phyloP scores from a whole-genome alignment of 2,888 invertebrate genomes.

The Lochmaea crataegi region DNA sequence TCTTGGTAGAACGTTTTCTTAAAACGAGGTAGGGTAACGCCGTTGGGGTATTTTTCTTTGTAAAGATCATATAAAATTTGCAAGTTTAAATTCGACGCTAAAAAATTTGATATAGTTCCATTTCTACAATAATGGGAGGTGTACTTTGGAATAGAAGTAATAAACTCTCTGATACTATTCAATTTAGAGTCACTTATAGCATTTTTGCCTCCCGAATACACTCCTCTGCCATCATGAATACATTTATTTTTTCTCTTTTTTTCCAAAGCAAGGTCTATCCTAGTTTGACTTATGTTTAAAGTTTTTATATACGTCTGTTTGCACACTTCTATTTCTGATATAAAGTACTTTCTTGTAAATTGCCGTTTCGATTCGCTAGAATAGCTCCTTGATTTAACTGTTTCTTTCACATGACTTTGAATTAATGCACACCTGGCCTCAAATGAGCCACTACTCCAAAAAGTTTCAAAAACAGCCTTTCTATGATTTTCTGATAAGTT shows the following conservation, averaged over 20 bases:
- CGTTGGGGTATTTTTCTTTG: neutral
- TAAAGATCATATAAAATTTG: slow-evolving; percentile 5
- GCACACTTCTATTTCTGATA: neutral
- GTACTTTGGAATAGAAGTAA: no score
- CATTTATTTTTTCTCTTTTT: no score
- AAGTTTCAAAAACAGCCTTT: neutral
- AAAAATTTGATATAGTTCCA: slow-evolving; percentile 8
- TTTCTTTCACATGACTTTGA: no score
- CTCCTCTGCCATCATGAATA: no score
- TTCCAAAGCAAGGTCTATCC: no score
- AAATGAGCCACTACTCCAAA: neutral
- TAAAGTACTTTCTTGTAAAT: slow-evolving; percentile 2
- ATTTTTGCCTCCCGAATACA: no score
- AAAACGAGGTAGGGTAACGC: slow-evolving; percentile 6
- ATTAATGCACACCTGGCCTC: no score
- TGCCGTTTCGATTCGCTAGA: no score
- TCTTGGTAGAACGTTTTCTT: neutral
- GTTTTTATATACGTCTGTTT: neutral
- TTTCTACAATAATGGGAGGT: slow-evolving; percentile 13
- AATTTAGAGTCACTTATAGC: no score
- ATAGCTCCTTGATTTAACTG: no score
- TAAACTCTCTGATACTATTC: no score
- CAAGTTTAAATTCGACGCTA: slow-evolving; percentile 9
- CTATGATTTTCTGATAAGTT: neutral
- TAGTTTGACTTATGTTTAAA: neutral